Evolutionary conservation across 2,888 invertebrate genomes (phyloP), one percentile per base, ranked within the genome.

Genomic region (Aphelenchoides bicaudatus): DNA sequence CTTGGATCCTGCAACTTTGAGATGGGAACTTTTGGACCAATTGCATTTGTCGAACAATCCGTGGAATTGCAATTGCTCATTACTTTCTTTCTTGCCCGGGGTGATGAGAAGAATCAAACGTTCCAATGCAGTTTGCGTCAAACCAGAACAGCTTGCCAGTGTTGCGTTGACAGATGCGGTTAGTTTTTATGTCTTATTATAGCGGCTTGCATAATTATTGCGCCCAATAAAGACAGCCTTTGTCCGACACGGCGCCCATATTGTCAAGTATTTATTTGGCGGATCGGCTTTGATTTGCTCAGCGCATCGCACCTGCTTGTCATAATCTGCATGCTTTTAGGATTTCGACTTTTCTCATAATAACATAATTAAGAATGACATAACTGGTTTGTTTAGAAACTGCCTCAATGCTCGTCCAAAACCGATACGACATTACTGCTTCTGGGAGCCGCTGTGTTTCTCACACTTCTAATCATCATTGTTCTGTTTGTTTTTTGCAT

Each of bases 11-110:
- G 21, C 29, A 19, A 47, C 54, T 13, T 39, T 61, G 19, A 31
- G 54, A 34, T 61, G 61, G 61, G 34, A 53, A 5, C 55, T 34
- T 37, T 47, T 61, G 5, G 51, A 52, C 19, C 6, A n/a, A 28
- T 34, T 56, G 19, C 30, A 56, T 16, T 53, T 56, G 57, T 23
- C 28, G 37, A 51, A 51, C n/a, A 56, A 56, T 28, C 55, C 56
- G n/a, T 54, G 56, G 56, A 27, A 54, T 31, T 56, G 56, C 31
- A 51, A 56, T 53, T 56, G 56, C 37, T 28, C 21, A 3, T 51
- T 56, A 3, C 47, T 52, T 19, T 10, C 29, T 30, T 56, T 56
- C 52, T 21, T 56, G 51, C 56, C 56, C 28, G 53, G 27, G 21
- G 39, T 43, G 19, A n/a, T 53, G 13, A 16, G 43, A 19, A 39